phyloP scores from a whole-genome alignment of 2,797 vertebrate species.

The Hemibagrus guttatus region DNA sequence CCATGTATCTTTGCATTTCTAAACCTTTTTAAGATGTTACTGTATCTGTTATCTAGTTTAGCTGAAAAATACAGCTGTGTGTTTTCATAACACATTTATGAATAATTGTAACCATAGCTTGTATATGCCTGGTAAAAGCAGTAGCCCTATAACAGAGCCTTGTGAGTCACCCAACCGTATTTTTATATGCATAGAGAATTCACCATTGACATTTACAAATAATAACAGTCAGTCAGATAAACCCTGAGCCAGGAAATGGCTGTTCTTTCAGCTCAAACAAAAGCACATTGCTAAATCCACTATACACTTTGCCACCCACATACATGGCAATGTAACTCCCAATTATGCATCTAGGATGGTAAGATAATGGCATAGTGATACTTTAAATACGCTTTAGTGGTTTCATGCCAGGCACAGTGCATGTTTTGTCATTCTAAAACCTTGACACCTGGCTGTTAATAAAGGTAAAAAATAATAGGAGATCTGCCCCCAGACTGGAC shows the following conservation, averaged over 20 bases:
- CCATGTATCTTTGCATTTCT: neutral
- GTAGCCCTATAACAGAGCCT: neutral
- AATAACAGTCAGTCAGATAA: slow-evolving; percentile 9
- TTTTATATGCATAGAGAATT: neutral
- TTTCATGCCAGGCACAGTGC: slow-evolving; percentile 47
- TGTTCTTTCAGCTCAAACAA: neutral
- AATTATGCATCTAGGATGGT: slow-evolving; percentile 33
- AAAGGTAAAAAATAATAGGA: slow-evolving; percentile 59
- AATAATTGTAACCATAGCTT: neutral
- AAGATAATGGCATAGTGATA: slow-evolving; percentile 45
- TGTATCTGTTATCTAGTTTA: neutral
- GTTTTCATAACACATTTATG: neutral
- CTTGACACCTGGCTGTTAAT: slow-evolving; percentile 56
- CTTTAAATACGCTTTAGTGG: slow-evolving; percentile 45
- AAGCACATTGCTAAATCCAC: neutral
- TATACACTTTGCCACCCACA: slow-evolving; percentile 37
- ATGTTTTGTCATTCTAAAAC: slow-evolving; percentile 28
- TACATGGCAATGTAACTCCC: slow-evolving; percentile 4
- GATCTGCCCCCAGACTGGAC: slow-evolving; percentile 41
- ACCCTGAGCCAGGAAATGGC: neutral
- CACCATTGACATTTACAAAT: slow-evolving; percentile 8
- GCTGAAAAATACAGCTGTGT: neutral
- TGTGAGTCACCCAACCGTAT: neutral
- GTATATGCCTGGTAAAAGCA: neutral
- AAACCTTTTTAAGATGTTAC: neutral